Evolutionary conservation across 2,888 invertebrate species (phyloP), one percentile per base, ranked within the genome.

Genomic region (Protophormia terraenovae): DNA sequence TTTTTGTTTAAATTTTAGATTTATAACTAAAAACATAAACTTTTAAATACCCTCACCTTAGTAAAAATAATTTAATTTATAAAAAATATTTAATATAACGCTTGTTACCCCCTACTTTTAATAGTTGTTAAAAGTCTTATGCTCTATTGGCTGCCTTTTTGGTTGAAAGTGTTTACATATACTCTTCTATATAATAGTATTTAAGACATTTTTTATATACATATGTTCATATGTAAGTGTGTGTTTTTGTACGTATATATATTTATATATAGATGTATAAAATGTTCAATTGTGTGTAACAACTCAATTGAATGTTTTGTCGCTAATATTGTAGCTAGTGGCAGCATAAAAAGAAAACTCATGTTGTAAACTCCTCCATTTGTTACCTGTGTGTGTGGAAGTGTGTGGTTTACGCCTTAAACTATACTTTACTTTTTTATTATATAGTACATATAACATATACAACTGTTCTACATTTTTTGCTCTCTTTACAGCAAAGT

Each of bases 281-380:
- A 5, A 71, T 79, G 69, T 41, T 79, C 78, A 85, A 85, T 85
- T 82, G 82, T 76, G 78, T 85, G 78, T 79, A 75, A 82, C 85
- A 82, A 79, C 85, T 78, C 78, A 85, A 82, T 85, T 85, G 82
- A 85, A 82, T 82, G 75, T 75, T 83, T 83, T 85, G 85, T 82
- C 82, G 75, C 85, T 79, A 85, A 84, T 84, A 73, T 77, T 72
- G 84, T 81, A 45, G 24, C 47, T n/a, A n/a, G n/a, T n/a, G n/a
- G 64, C 41, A 8, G 22, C 24, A 45, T 45, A 81, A 35, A 85
- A 79, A 78, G 77, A 71, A 78, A 77, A 75, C 55, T 76, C 50
- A 58, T 69, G 69, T 62, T 19, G 67, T 32, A 27, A 66, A 80
- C 67, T 75, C 81, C 69, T 82, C 29, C 53, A 47, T 69, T 69